Percentiles rank a stretch among this genome's conserved stretches.
phyloP scores from a whole-genome alignment of 2,888 invertebrate genomes.

The Heliconius cydno region DNA sequence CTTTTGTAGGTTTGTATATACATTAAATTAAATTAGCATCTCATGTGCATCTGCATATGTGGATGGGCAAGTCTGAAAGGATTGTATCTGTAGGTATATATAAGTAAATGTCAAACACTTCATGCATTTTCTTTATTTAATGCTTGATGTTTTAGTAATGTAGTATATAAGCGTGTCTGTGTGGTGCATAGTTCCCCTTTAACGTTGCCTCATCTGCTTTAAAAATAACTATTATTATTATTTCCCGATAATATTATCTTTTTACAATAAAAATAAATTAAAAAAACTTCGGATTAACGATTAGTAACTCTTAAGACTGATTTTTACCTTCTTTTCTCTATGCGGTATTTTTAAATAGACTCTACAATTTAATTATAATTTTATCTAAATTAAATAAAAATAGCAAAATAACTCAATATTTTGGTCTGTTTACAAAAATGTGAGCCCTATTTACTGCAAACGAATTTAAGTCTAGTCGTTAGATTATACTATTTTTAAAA shows the following conservation, averaged over 20 bases:
- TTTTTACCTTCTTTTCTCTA: not conserved
- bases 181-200: not conserved
- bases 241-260: not conserved
- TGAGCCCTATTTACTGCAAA: not conserved
- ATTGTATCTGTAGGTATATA: too few relatives aligned
- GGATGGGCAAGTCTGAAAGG: too few relatives aligned
- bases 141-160: too few relatives aligned
- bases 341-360: not conserved
- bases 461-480: not conserved
- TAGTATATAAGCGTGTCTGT: not conserved
- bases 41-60: not conserved
- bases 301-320: conserved; percentile 7
- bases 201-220: conserved; percentile 1
- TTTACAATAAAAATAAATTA: not conserved
- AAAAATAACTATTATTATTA: not conserved
- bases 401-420: not conserved
- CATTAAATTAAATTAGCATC: not conserved
- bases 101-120: too few relatives aligned
- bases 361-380: not conserved
- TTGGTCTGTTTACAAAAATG: not conserved
- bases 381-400: not conserved
- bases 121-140: too few relatives aligned
- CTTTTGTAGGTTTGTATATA: not conserved
- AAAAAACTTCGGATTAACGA: not conserved
- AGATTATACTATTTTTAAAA: not conserved